Conservation (phyloP, 2,888 invertebrate species). For the Drosophila nr. fundita region DNA sequence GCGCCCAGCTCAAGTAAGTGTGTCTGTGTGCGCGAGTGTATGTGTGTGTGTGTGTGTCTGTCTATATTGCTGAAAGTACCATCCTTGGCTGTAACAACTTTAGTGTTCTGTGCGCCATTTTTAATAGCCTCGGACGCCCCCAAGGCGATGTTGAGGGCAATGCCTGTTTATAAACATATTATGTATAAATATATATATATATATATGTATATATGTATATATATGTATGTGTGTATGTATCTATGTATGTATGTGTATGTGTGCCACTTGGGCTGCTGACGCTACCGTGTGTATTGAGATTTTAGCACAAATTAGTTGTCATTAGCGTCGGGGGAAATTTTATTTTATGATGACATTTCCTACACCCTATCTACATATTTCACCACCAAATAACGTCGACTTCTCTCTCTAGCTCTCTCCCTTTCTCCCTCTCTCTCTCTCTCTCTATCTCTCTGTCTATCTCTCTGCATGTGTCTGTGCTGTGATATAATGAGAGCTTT, state of each 20-base stretch:
- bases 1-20: conserved; percentile 31
- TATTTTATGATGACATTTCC: conserved; percentile 75
- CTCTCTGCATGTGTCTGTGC: conserved; percentile 3
- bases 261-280: conserved; percentile 11
- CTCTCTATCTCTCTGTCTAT: conserved; percentile 1
- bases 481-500: conserved; percentile 39
- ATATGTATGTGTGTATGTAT: background rate
- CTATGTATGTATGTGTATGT: conserved; percentile 11
- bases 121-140: conserved; percentile 77
- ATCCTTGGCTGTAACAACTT: conserved; percentile 71
- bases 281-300: conserved; percentile 66
- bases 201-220: conserved; percentile 11
- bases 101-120: conserved; percentile 74
- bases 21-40: conserved; percentile 6
- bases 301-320: conserved; percentile 79
- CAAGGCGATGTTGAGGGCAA: conserved; percentile 61
- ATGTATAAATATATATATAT: conserved; percentile 8
- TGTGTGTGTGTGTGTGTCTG: conserved; percentile 15
- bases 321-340: conserved; percentile 80
- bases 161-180: conserved; percentile 49
- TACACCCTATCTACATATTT: conserved; percentile 49
- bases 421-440: background rate
- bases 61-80: conserved; percentile 47
- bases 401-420: conserved; percentile 9
- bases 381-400: conserved; percentile 45